Base-by-base conservation (phyloP, 2,888 invertebrate species). In the Drosophila pseudotakahashii region DNA sequence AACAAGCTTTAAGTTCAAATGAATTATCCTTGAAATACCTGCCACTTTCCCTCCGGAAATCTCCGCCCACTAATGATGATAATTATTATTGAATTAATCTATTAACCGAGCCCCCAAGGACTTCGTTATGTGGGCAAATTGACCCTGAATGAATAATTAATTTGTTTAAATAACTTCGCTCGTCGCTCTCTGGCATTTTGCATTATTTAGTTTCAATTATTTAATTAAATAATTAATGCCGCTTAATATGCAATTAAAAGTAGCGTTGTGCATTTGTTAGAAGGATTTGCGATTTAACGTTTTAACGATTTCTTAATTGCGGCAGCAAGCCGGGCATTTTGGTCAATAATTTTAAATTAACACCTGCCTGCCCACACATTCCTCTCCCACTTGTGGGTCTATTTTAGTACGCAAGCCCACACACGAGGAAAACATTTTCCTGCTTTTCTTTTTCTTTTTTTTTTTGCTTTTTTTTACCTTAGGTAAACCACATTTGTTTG, bases 311-410 rank as follows among this genome's bases (percentile, higher is more conserved):
- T 47, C 54, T 51, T 74, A 67, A 66, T 72, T 79, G 77, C 58
- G 50, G 50, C 58, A 70, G 30, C 37, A 23, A 34, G 13, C n/a
- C 34, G 30, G 36, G 13, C 66, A 26, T 69, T 73, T 86, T 73
- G 57, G 74, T 75, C 81, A 87, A 81, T 72, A 77, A 75, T 84
- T 87, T 84, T 71, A 82, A 82, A 82, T 87, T 77, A 77, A 75
- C 85, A 69, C 66, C 55, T 55, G 37, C 63, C n/a, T 30, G 51
- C 62, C 73, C 62, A 44, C 44, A 42, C 34, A 66, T n/a, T 50
- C 23, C 48, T n/a, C 53, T 32, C 36, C 50, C 32, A 11, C 13
- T 14, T 50, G 14, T 52, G 48, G 39, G 30, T 60, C 62, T 63
- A 63, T 63, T 63, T 63, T 48, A 11, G 48, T 62, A 34, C 34